Percentiles rank a stretch among this genome's conserved stretches.
Evolutionary conservation across 1,140 invertebrate species (phyloP).

Genomic region (Bombus fervidus): DNA sequence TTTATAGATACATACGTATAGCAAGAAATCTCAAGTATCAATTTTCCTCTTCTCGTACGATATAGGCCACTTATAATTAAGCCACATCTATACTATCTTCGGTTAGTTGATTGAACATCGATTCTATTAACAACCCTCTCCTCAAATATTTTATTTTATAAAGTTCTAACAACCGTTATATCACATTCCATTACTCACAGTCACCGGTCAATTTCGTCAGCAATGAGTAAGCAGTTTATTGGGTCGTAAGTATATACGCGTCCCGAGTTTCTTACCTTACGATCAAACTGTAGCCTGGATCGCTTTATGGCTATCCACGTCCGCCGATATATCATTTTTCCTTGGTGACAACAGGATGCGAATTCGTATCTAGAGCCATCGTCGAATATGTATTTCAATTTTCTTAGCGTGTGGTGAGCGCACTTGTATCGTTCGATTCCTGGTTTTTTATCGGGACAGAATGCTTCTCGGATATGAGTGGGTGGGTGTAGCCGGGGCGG

Average conservation of each 20-base stretch:
- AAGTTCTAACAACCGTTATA: background rate
- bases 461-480: background rate
- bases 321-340: background rate
- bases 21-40: background rate
- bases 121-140: background rate
- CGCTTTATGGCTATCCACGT: background rate
- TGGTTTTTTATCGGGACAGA: conserved; percentile 41
- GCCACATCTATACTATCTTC: background rate
- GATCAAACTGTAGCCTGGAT: background rate
- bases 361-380: background rate
- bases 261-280: background rate
- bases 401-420: conserved; percentile 7
- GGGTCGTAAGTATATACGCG: background rate
- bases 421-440: conserved; percentile 36
- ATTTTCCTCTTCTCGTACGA: background rate
- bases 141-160: background rate
- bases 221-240: conserved; percentile 12
- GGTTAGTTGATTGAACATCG: background rate
- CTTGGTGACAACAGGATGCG: too few species aligned
- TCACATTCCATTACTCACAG: background rate
- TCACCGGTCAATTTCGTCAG: background rate
- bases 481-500: background rate
- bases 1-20: background rate
- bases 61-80: background rate
- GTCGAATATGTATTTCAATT: conserved; percentile 10